Evolutionary conservation across 2,113 vertebrate genomes (phyloP), one percentile per base, ranked within the genome.

Genomic region (Nicator chloris): DNA sequence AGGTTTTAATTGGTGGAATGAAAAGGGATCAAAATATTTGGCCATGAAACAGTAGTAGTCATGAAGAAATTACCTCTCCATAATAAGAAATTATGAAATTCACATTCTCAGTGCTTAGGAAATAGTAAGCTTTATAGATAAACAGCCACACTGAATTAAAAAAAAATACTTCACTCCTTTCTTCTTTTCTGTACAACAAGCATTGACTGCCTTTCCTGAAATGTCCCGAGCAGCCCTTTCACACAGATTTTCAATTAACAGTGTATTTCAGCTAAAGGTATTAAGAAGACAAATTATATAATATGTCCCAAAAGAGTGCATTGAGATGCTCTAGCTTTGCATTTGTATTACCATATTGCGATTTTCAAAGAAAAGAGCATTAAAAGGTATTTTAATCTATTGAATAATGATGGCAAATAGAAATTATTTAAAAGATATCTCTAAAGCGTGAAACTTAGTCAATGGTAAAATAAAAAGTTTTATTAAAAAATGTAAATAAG

Each of bases 341-440:
- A 45, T 81, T 93, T 91, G 49, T 53, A 75, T 92, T 77, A 80
- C n/a, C 83, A 83, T 35, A 53, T 19, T 49, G 28, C 76, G n/a
- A 64, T 70, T 86, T 69, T 85, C n/a, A 82, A 91, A 82, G 42
- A 37, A 92, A 94, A 81, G 17, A 35, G 5, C 12, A 94, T 80
- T 93, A 90, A 23, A 94, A 92, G 28, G 66, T 86, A 69, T 88
- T 94, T 93, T 80, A 86, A 72, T 50, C 26, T 81, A 88, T 44
- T 89, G 22, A 95, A 91, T 87, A 91, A 92, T 78, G 83, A 94
- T 68, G 40, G 92, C 5, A 88, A 47, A 44, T 35, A 71, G 16
- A 63, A 86, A 17, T 64, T 14, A 39, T 17, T 39, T 14, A 64
- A 81, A 88, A 64, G 11, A 39, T 13, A 85, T 24, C n/a, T 87